Evolutionary conservation across 2,888 invertebrate species (phyloP).

Genomic region (Poecilobothrus nobilitatus): DNA sequence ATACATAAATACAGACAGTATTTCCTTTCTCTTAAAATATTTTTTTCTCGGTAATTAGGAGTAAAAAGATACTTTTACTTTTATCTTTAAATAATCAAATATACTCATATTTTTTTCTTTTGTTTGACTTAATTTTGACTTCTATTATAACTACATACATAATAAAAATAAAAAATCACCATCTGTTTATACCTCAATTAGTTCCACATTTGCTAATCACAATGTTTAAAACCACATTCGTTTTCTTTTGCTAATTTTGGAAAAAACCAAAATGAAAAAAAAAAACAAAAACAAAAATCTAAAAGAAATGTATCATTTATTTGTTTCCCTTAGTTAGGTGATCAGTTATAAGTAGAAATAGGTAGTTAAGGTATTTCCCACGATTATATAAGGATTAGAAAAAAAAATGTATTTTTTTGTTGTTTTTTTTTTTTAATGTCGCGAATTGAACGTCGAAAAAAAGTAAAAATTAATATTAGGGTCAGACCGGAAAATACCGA

Average conservation of each 20-base stretch:
- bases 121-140: no score
- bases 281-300: no score
- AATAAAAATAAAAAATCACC: neutral
- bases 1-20: neutral
- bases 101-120: neutral
- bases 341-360: no score
- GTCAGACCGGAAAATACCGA: neutral
- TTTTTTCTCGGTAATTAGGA: neutral
- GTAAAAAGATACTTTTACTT: neutral
- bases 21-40: neutral
- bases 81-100: neutral
- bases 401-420: neutral
- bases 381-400: conserved; percentile 1
- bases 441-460: no score
- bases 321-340: no score
- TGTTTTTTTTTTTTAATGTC: no score
- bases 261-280: no score
- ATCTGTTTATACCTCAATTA: conserved; percentile 3
- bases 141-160: no score
- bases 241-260: no score
- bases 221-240: neutral
- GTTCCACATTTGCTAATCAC: neutral
- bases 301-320: no score
- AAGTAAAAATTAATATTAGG: neutral
- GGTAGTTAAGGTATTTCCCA: neutral